Evolutionary conservation across 2,888 invertebrate species (phyloP).

Genomic region (Lamellibrachia satsuma): DNA sequence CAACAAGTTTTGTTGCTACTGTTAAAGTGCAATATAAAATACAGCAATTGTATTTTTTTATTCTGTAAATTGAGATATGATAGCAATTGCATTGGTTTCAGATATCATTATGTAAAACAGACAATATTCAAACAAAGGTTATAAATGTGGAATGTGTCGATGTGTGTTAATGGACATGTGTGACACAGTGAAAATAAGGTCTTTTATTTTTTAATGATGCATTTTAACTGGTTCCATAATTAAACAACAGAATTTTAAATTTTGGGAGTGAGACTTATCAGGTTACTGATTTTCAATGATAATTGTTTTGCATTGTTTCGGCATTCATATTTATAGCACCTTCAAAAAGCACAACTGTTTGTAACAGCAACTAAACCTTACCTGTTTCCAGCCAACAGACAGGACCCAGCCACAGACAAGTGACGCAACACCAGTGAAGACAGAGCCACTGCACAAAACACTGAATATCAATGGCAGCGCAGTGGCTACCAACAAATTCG

Average conservation of each 20-base stretch:
- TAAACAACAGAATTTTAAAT: background rate
- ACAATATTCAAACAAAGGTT: background rate
- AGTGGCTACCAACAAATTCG: slow-evolving; percentile 48
- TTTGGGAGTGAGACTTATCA: background rate
- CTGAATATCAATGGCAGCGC: slow-evolving; percentile 8
- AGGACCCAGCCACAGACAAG: background rate
- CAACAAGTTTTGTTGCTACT: background rate
- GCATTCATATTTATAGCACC: background rate
- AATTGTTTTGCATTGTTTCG: background rate
- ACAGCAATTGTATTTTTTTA: background rate
- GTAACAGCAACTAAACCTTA: background rate
- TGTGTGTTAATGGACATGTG: background rate
- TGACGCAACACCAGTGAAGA: background rate
- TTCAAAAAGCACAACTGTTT: background rate
- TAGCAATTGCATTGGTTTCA: background rate
- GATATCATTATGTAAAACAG: background rate
- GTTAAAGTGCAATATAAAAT: background rate
- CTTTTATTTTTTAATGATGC: background rate
- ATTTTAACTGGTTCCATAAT: background rate
- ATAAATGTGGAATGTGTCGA: background rate
- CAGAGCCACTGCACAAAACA: background rate
- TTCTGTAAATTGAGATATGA: too few species aligned
- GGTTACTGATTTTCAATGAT: background rate
- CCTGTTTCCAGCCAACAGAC: background rate
- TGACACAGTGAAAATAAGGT: background rate